Evolutionary conservation across 1,140 invertebrate genomes (phyloP).

Genomic region (Trichonephila clavipes): DNA sequence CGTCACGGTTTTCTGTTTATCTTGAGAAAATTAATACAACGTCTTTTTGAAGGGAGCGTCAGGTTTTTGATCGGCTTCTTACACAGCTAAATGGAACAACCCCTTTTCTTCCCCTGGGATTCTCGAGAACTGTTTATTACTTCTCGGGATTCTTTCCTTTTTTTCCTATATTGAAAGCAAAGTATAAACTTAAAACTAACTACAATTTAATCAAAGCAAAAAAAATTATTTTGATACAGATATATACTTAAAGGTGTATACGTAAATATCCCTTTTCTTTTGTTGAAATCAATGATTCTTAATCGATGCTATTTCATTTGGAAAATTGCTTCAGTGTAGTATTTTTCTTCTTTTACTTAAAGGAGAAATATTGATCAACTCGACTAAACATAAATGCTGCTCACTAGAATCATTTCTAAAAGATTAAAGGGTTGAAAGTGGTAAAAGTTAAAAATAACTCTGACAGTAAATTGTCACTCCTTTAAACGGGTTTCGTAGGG

Average conservation of each 20-base stretch:
- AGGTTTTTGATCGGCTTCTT: neutral
- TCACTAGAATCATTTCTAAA: neutral
- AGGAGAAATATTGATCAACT: neutral
- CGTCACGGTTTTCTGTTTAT: neutral
- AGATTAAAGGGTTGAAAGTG: neutral
- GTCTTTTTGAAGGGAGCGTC: neutral
- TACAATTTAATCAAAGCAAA: neutral
- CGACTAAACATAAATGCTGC: neutral
- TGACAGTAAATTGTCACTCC: too few relatives aligned
- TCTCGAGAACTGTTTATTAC: neutral
- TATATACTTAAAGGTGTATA: neutral
- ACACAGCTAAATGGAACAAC: neutral
- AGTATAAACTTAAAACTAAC: neutral
- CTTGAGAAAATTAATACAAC: conserved; percentile 24
- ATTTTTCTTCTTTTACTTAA: neutral
- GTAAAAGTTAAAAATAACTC: neutral
- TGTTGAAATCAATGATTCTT: neutral
- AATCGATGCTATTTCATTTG: neutral
- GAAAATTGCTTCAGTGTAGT: neutral
- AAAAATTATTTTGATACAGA: neutral
- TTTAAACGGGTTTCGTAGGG: too few relatives aligned
- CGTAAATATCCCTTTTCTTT: neutral
- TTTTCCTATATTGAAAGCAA: neutral
- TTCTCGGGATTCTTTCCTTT: neutral
- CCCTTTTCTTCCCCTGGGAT: neutral